Evolutionary conservation across 2,113 vertebrate genomes (phyloP).

Genomic region (Pagrus major): DNA sequence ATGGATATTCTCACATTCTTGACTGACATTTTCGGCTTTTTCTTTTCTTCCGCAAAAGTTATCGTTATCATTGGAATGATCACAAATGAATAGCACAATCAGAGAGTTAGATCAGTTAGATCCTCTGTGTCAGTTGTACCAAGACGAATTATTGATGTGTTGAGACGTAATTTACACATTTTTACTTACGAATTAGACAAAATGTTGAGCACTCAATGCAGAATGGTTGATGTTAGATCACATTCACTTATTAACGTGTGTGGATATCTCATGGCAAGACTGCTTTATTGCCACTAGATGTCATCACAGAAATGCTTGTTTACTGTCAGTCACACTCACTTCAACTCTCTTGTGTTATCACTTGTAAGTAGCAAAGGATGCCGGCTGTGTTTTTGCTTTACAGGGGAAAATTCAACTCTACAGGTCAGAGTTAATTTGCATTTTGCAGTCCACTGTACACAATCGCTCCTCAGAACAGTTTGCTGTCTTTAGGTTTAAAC

Average conservation of each 20-base stretch:
- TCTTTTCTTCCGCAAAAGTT: slow-evolving; percentile 40
- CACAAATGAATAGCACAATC: slow-evolving; percentile 84
- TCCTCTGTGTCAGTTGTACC: slow-evolving; percentile 60
- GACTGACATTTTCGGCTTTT: slow-evolving; percentile 63
- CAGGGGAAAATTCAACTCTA: slow-evolving; percentile 4
- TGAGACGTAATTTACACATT: slow-evolving; percentile 47
- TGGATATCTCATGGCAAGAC: slow-evolving; percentile 18
- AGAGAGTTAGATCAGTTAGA: slow-evolving; percentile 63
- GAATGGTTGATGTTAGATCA: slow-evolving; percentile 36
- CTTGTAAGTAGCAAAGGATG: slow-evolving; percentile 9
- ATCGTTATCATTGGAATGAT: slow-evolving; percentile 54
- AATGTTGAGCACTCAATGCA: slow-evolving; percentile 30
- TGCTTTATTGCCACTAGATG: slow-evolving; percentile 46
- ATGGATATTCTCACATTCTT: slow-evolving; percentile 72
- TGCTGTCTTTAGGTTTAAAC: slow-evolving; percentile 29
- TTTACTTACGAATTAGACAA: slow-evolving; percentile 37
- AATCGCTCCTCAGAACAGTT: slow-evolving; percentile 45
- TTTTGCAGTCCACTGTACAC: slow-evolving; percentile 45
- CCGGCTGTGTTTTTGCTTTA: slow-evolving; percentile 12
- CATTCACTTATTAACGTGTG: slow-evolving; percentile 35
- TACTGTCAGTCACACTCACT: slow-evolving; percentile 29
- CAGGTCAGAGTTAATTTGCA: slow-evolving; percentile 32
- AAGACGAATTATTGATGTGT: slow-evolving; percentile 50
- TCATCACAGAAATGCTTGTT: slow-evolving; percentile 35
- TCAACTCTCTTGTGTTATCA: slow-evolving; percentile 1